phyloP scores from a whole-genome alignment of 1,140 invertebrate species.

The Trachymyrmex cornetzi region DNA sequence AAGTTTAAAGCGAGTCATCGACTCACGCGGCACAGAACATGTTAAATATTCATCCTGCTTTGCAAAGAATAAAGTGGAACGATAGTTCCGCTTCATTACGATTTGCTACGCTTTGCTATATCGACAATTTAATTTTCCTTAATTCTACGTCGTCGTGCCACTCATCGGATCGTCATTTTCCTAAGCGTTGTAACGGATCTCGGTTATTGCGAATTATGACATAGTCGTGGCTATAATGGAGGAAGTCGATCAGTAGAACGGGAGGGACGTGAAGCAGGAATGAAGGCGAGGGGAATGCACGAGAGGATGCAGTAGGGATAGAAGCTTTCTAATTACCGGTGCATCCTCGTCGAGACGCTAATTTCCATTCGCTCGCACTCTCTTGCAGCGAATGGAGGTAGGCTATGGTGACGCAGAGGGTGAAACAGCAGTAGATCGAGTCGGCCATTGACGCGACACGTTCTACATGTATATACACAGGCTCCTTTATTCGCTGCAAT shows the following conservation, averaged over 20 bases:
- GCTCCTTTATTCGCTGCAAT: background rate
- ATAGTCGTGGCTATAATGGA: slow-evolving; percentile 34
- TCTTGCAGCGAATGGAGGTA: slow-evolving; percentile 35
- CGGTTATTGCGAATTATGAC: slow-evolving; percentile 52
- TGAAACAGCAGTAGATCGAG: slow-evolving; percentile 34
- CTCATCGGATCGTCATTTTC: slow-evolving; percentile 40
- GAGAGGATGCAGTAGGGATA: slow-evolving; percentile 43
- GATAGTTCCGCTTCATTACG: background rate
- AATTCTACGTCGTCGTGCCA: slow-evolving; percentile 2
- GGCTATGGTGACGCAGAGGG: background rate
- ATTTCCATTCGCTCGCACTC: slow-evolving; percentile 63
- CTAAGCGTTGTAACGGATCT: slow-evolving; percentile 55
- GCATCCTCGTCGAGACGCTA: slow-evolving; percentile 63
- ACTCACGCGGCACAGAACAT: too few species aligned
- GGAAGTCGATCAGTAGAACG: slow-evolving; percentile 38
- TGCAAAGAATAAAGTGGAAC: background rate
- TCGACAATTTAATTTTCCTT: background rate
- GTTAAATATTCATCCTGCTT: background rate
- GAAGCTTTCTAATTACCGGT: slow-evolving; percentile 68
- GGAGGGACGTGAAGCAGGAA: slow-evolving; percentile 24
- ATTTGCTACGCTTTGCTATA: background rate
- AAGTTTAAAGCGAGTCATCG: too few species aligned
- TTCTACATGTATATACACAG: background rate
- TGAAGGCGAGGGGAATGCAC: background rate
- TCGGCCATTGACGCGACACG: slow-evolving; percentile 32